Evolutionary conservation across 2,888 invertebrate genomes (phyloP).

Genomic region (Timema podura): DNA sequence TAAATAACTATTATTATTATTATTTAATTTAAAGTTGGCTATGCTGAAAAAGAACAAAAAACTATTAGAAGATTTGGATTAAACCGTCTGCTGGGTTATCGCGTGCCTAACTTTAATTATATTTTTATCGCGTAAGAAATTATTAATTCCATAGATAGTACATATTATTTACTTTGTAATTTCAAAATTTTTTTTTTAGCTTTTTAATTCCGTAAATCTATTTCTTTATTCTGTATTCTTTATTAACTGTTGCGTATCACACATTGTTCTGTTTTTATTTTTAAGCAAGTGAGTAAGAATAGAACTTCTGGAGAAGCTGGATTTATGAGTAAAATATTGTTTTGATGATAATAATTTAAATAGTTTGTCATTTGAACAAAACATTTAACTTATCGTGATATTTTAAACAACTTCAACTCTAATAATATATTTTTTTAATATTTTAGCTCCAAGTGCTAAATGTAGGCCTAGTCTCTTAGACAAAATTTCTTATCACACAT

Average conservation of each 20-base stretch:
- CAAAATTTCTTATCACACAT: too few species aligned
- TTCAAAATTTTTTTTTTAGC: background rate
- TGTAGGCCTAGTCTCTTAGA: too few species aligned
- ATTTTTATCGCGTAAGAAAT: background rate
- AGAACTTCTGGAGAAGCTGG: conserved; percentile 23
- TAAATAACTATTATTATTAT: background rate
- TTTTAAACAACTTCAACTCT: too few species aligned
- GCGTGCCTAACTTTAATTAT: too few species aligned
- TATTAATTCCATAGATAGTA: background rate
- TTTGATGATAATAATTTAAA: too few species aligned
- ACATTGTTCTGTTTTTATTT: conserved; percentile 15
- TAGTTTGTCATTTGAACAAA: too few species aligned
- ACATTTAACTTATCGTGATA: too few species aligned
- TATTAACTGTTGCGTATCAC: background rate
- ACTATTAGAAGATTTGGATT: too few species aligned
- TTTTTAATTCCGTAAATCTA: background rate
- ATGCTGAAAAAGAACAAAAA: background rate
- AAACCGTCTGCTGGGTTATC: conserved; percentile 13
- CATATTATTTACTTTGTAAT: background rate
- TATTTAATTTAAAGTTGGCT: background rate
- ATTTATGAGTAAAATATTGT: conserved; percentile 20
- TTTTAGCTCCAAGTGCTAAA: too few species aligned
- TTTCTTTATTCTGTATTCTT: background rate
- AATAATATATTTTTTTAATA: too few species aligned
- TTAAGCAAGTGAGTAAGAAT: conserved; percentile 26